Percentiles rank a stretch among this genome's conserved stretches.
These are phyloP conservation scores for Troides oblongomaculatus DNA, from an alignment of 2,888 invertebrate species.

Conservation along the genomic window DNA sequence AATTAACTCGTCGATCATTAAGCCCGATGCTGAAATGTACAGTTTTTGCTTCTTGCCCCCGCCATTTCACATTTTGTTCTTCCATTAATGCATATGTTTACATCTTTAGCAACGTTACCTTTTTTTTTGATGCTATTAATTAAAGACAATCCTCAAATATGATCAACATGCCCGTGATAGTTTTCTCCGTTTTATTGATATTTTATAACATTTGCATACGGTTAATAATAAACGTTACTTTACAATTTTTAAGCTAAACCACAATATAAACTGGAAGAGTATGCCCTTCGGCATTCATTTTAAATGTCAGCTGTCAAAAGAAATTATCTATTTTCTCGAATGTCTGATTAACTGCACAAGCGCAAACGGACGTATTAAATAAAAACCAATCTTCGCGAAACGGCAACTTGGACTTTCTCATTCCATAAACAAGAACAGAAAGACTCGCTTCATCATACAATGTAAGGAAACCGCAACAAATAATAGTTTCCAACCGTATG, in stretches of 20 bases:
- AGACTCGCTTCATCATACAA: slow-evolving; percentile 63
- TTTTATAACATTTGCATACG: no score
- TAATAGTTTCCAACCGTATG: slow-evolving; percentile 72
- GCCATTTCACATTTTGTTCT: slow-evolving; percentile 12
- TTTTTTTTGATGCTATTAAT: no score
- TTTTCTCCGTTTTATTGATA: no score
- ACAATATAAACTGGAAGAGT: no score
- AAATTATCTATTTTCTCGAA: not conserved
- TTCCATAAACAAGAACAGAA: slow-evolving; percentile 59
- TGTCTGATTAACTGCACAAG: slow-evolving; percentile 3
- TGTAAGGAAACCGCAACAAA: slow-evolving; percentile 72
- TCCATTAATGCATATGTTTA: not conserved
- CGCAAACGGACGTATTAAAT: slow-evolving; percentile 30
- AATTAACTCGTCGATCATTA: slow-evolving; percentile 27
- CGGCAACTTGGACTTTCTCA: slow-evolving; percentile 52
- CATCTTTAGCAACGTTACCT: not conserved
- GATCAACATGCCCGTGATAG: no score
- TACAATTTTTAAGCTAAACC: no score
- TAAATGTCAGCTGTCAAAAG: no score
- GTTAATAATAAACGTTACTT: no score
- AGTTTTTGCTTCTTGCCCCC: slow-evolving; percentile 22
- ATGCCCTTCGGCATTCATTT: no score
- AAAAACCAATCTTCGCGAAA: slow-evolving; percentile 43
- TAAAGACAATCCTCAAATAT: no score
- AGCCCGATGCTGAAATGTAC: slow-evolving; percentile 22